phyloP scores from a whole-genome alignment of 1,140 invertebrate species.

The Drosophila lacteicornis region DNA sequence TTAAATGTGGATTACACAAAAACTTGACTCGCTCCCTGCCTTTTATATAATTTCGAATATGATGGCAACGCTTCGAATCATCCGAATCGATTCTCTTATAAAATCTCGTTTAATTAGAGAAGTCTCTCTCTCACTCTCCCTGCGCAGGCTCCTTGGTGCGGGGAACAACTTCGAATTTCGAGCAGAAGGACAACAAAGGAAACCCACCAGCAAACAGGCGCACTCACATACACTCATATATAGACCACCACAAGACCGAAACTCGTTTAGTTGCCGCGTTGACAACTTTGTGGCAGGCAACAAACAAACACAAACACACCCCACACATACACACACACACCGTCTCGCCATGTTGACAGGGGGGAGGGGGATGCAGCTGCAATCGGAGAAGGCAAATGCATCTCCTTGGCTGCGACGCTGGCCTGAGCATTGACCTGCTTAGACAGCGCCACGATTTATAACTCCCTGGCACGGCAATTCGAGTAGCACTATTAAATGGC shows the following conservation, averaged over 20 bases:
- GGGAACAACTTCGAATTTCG: slow-evolving; percentile 46
- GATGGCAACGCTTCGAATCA: slow-evolving; percentile 22
- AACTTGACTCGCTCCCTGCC: neutral
- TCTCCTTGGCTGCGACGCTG: slow-evolving; percentile 46
- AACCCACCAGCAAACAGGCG: slow-evolving; percentile 27
- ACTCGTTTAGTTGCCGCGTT: slow-evolving; percentile 72
- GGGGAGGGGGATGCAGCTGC: slow-evolving; percentile 21
- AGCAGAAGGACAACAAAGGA: slow-evolving; percentile 40
- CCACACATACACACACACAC: slow-evolving; percentile 23
- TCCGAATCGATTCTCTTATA: neutral
- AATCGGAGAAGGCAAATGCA: slow-evolving; percentile 39
- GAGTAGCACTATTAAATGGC: slow-evolving; percentile 44
- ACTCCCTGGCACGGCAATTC: slow-evolving; percentile 19
- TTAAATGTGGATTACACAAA: neutral
- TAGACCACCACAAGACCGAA: slow-evolving; percentile 66
- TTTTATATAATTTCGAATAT: slow-evolving; percentile 37
- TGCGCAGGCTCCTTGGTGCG: slow-evolving; percentile 1
- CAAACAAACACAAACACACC: slow-evolving; percentile 40
- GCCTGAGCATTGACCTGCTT: slow-evolving; percentile 75
- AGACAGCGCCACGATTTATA: slow-evolving; percentile 61
- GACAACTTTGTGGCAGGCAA: slow-evolving; percentile 72
- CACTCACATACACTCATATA: slow-evolving; percentile 45
- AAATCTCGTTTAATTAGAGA: slow-evolving; percentile 15
- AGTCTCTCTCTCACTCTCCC: slow-evolving; percentile 1
- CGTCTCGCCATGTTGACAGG: slow-evolving; percentile 22